These are phyloP conservation scores for Hypomecis punctinalis DNA, from an alignment of 2,888 invertebrate species.

Conservation along the genomic window DNA sequence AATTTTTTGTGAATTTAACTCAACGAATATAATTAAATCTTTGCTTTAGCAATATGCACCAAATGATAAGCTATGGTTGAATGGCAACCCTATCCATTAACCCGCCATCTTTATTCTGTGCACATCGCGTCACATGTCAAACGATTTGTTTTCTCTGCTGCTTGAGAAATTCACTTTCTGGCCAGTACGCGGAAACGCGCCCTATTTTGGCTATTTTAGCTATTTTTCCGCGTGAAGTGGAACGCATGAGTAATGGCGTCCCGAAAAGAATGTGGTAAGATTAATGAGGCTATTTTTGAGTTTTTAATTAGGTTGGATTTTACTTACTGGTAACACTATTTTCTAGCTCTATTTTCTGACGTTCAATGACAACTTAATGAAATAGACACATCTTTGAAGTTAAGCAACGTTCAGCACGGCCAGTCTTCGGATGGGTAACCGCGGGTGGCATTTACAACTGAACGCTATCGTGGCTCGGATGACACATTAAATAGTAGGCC, in stretches of 20 bases:
- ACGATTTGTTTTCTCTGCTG: conserved; percentile 68
- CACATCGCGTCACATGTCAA: conserved; percentile 32
- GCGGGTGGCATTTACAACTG: no score
- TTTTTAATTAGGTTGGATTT: background rate
- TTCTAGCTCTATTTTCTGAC: no score
- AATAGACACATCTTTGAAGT: no score
- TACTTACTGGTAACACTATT: no score
- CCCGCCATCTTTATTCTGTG: conserved; percentile 30
- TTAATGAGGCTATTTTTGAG: conserved; percentile 7
- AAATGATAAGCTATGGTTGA: background rate
- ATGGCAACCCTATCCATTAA: conserved; percentile 1
- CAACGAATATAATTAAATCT: no score
- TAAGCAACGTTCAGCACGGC: no score
- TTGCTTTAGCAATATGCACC: background rate
- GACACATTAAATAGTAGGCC: no score
- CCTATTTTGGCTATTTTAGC: conserved; percentile 43
- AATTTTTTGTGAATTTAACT: no score
- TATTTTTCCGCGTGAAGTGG: conserved; percentile 31
- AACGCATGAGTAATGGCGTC: conserved; percentile 26
- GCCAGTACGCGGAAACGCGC: conserved; percentile 52
- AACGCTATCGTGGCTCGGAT: no score
- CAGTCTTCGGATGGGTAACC: no score
- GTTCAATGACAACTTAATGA: no score
- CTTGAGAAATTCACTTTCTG: conserved; percentile 75
- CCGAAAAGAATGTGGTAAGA: conserved; percentile 22